These are phyloP conservation scores for Idaea biselata DNA, from an alignment of 2,888 invertebrate genomes.

Conservation along the genomic window DNA sequence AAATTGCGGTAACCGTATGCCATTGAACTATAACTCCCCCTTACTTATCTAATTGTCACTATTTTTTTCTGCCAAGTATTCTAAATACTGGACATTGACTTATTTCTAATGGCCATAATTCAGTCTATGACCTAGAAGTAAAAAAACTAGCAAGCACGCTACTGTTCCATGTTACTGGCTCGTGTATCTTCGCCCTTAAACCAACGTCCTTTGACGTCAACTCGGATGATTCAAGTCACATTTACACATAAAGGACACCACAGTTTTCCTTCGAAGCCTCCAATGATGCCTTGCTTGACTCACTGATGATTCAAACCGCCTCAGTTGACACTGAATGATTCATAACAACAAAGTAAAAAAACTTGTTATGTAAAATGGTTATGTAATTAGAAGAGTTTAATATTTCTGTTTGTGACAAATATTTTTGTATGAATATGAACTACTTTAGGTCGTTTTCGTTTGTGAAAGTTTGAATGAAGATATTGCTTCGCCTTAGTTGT, in stretches of 20 bases:
- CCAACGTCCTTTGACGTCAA: background rate
- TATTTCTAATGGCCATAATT: too few relatives aligned
- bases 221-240: background rate
- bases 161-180: background rate
- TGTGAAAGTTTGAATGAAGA: background rate
- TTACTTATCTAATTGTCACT: too few relatives aligned
- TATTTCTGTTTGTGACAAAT: constrained; percentile 1
- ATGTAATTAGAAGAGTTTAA: background rate
- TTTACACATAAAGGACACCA: constrained; percentile 2
- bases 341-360: background rate
- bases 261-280: constrained; percentile 8
- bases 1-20: too few relatives aligned
- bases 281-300: constrained; percentile 7
- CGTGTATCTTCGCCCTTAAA: background rate
- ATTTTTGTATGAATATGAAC: background rate
- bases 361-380: background rate
- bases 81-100: too few relatives aligned
- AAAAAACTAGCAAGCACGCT: too few relatives aligned
- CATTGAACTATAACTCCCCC: too few relatives aligned
- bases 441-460: background rate
- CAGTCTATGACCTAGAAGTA: too few relatives aligned
- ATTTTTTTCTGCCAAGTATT: too few relatives aligned
- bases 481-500: background rate
- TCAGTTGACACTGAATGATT: background rate
- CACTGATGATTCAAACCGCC: constrained; percentile 9